Percentiles rank a stretch among this genome's conserved stretches.
Conservation (phyloP, 2,797 vertebrate genomes). For the Phalloptychus januarius region DNA sequence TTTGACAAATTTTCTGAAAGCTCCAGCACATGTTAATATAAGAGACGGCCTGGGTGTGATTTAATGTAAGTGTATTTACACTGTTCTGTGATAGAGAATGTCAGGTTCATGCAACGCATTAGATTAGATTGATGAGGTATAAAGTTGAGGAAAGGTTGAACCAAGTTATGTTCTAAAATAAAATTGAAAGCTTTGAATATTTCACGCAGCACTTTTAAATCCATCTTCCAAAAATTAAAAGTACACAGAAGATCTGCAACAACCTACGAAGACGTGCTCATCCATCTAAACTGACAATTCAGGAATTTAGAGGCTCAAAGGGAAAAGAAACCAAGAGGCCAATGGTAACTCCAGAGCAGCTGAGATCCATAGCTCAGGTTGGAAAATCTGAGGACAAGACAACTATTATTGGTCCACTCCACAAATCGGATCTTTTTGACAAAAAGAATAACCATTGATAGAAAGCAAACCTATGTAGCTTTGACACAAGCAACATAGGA, state of each 20-base stretch:
- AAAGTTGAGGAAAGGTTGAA: neutral
- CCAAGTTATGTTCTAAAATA: neutral
- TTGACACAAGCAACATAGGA: neutral
- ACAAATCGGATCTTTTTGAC: neutral
- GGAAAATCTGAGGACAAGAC: neutral
- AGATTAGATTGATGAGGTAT: neutral
- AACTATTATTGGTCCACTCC: neutral
- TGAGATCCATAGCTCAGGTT: neutral
- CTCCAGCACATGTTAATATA: no score
- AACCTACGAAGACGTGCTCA: neutral
- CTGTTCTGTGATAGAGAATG: neutral
- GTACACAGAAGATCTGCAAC: neutral
- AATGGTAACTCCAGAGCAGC: neutral
- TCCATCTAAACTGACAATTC: neutral
- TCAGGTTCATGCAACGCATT: neutral
- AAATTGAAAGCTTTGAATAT: neutral
- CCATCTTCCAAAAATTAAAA: neutral
- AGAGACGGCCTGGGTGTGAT: neutral
- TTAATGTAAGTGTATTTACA: neutral
- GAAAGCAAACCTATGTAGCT: neutral
- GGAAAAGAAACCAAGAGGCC: neutral
- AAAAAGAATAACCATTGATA: neutral
- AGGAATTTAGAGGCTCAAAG: neutral
- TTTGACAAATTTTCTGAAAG: neutral
- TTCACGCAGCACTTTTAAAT: neutral